Evolutionary conservation across 2,888 invertebrate species (phyloP).

Genomic region (Spisula subtruncata): DNA sequence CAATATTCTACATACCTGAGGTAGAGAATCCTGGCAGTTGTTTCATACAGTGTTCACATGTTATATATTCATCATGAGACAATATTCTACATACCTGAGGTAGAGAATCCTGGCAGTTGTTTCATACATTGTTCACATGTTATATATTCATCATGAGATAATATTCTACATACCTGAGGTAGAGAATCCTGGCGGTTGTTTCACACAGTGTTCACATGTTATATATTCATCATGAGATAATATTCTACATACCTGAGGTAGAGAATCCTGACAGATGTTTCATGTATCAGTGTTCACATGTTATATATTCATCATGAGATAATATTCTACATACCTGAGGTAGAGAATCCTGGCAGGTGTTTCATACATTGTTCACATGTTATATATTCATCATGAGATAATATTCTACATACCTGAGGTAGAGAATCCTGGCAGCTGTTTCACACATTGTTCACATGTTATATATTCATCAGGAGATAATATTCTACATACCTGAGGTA

Average conservation of each 20-base stretch:
- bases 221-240: constrained; percentile 80
- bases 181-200: neutral
- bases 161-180: constrained; percentile 83
- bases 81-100: constrained; percentile 84
- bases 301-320: constrained; percentile 78
- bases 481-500: constrained; percentile 83
- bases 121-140: constrained; percentile 42
- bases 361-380: constrained; percentile 42
- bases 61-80: constrained; percentile 78
- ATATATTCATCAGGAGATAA: constrained; percentile 80
- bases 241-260: constrained; percentile 83
- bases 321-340: constrained; percentile 84
- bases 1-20: constrained; percentile 84
- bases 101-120: neutral
- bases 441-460: constrained; percentile 42
- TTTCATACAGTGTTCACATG: constrained; percentile 41
- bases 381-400: constrained; percentile 80
- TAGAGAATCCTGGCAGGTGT: neutral
- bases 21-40: neutral
- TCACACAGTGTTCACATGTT: constrained; percentile 42
- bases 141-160: constrained; percentile 80
- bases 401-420: constrained; percentile 83
- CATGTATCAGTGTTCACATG: constrained; percentile 43
- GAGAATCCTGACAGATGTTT: neutral
- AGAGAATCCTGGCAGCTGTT: neutral